phyloP scores from a whole-genome alignment of 2,113 vertebrate genomes.

The Etheostoma spectabile region DNA sequence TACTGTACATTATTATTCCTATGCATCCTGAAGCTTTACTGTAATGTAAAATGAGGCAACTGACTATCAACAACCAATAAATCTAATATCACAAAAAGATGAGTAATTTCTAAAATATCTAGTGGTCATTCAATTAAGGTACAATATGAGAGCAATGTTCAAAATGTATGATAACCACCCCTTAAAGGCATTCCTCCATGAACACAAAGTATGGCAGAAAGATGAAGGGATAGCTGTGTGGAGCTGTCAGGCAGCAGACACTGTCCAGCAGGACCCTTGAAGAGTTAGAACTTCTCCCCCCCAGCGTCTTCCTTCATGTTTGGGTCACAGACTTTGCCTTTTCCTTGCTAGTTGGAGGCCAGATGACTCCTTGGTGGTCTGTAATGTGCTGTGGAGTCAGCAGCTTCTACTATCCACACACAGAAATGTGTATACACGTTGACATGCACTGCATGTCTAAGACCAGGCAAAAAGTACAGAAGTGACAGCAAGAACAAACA shows the following conservation, averaged over 20 bases:
- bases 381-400: slow-evolving; percentile 61
- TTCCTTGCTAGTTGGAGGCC: slow-evolving; percentile 31
- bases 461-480: background rate
- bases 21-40: background rate
- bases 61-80: background rate
- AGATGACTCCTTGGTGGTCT: slow-evolving; percentile 41
- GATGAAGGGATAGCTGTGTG: slow-evolving; percentile 33
- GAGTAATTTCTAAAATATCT: background rate
- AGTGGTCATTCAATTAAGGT: background rate
- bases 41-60: background rate
- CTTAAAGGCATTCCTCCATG: background rate
- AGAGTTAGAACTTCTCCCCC: slow-evolving; percentile 30
- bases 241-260: slow-evolving; percentile 37
- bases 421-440: background rate
- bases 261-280: slow-evolving; percentile 10
- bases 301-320: slow-evolving; percentile 36
- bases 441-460: background rate
- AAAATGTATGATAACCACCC: background rate
- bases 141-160: background rate
- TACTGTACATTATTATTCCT: background rate
- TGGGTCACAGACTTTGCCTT: slow-evolving; percentile 51
- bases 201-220: background rate
- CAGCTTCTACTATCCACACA: slow-evolving; percentile 20
- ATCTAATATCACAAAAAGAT: background rate
- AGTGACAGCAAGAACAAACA: background rate